Base-by-base conservation (phyloP, 2,888 invertebrate species). In the Copidosoma aretas region DNA sequence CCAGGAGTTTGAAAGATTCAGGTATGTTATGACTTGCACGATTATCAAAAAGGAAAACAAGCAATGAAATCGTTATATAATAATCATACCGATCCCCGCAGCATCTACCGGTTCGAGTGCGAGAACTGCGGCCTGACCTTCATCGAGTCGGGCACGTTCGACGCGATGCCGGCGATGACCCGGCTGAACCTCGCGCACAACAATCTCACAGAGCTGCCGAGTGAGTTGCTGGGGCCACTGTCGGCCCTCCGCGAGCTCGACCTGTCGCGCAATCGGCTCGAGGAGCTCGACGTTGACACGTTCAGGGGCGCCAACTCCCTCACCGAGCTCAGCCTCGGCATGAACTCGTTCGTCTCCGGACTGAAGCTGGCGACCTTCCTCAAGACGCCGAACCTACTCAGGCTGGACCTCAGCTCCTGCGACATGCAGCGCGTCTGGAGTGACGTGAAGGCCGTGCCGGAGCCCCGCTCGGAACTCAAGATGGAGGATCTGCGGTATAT, bases 371-470 rank as follows among this genome's bases (percentile, higher is more conserved):
- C 89, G 67, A 86, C 91, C 2, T 93, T 93, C 82, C 78, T 87
- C 68, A 85, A 88, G 65, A 88, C 90, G 46, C 87, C 87, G 8
- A 85, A 87, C 73, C 85, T 93, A 25, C 86, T 86, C 39, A 88
- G 88, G 78, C 82, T 94, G 64, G 92, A 93, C 77, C 88, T 91
- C 64, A 92, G 91, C 79, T 88, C 89, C 77, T 90, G 91, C 73
- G 87, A 87, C 68, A 81, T 93, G 71, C 87, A 86, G n/a, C 85
- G 88, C 61, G 83, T 93, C 32, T 90, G 93, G 89, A 87, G 87
- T 73, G 32, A 32, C 32, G 32, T 32, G 4, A 32, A 32, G 32
- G 32, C 32, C 32, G 3, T 8, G 32, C 32, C 43, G 43, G 87
- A 88, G 69, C 79, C 82, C 12, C 75, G 79, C 72, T 60, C 77